A percentile compares a stretch with the other conserved stretches of the same genome.
These are phyloP conservation scores for Agrilus biguttatus DNA, from an alignment of 2,888 invertebrate genomes.

Conservation along the genomic window DNA sequence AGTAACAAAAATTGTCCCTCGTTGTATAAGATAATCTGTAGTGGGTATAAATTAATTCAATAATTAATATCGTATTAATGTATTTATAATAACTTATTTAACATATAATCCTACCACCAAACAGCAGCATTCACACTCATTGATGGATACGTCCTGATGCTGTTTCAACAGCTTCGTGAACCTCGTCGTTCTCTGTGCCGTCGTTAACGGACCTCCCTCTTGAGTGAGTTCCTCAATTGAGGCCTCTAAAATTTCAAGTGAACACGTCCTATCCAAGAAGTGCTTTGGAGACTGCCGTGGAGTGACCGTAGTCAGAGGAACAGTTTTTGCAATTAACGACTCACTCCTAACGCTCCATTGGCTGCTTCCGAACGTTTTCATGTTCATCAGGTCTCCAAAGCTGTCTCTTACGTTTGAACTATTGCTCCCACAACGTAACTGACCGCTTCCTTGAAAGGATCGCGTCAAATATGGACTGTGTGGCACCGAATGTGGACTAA, in stretches of 20 bases:
- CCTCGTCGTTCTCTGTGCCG: slow-evolving; percentile 53
- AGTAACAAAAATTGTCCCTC: too few relatives aligned
- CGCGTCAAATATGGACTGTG: slow-evolving; percentile 38
- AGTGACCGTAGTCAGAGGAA: slow-evolving; percentile 59
- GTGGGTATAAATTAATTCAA: too few relatives aligned
- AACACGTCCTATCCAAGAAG: neutral
- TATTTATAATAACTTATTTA: too few relatives aligned
- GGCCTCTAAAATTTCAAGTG: slow-evolving; percentile 8
- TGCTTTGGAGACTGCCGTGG: slow-evolving; percentile 37
- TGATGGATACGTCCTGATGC: slow-evolving; percentile 32
- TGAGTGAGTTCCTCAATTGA: slow-evolving; percentile 22
- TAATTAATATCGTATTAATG: too few relatives aligned
- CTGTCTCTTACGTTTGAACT: slow-evolving; percentile 36
- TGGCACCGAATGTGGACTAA: slow-evolving; percentile 33
- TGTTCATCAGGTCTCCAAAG: slow-evolving; percentile 68
- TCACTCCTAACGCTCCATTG: slow-evolving; percentile 59
- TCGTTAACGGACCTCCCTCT: slow-evolving; percentile 44
- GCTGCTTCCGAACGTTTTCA: slow-evolving; percentile 55
- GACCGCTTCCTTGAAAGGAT: slow-evolving; percentile 29
- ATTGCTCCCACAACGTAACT: slow-evolving; percentile 9
- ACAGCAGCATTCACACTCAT: slow-evolving; percentile 7
- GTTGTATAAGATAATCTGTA: too few relatives aligned
- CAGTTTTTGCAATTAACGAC: slow-evolving; percentile 53
- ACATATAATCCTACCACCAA: neutral
- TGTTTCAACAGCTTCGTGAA: slow-evolving; percentile 52